phyloP scores from a whole-genome alignment of 1,140 invertebrate genomes.

The Hesperophylax magnus region DNA sequence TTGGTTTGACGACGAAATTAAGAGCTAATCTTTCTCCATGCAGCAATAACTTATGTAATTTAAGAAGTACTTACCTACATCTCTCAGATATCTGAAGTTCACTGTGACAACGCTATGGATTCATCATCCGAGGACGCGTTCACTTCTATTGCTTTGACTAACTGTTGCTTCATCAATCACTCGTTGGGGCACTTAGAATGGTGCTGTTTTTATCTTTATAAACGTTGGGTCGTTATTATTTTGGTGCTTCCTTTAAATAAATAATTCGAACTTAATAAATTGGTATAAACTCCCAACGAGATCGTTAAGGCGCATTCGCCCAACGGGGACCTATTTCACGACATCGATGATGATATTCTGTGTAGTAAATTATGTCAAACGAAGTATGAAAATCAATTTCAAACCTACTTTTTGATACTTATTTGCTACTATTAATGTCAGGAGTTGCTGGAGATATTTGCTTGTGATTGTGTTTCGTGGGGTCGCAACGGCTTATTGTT shows the following conservation, averaged over 20 bases:
- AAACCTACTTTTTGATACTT: too few relatives aligned
- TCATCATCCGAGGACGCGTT: neutral
- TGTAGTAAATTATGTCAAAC: too few relatives aligned
- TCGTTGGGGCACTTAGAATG: neutral
- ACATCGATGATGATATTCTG: too few relatives aligned
- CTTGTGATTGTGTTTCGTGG: neutral
- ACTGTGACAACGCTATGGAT: conserved; percentile 5
- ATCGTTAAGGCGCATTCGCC: neutral
- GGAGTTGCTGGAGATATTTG: neutral
- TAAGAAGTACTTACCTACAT: neutral
- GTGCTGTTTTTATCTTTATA: conserved; percentile 6
- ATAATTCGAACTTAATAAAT: too few relatives aligned
- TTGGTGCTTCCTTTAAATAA: neutral
- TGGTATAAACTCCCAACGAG: too few relatives aligned
- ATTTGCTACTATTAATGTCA: neutral
- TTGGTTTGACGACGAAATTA: neutral
- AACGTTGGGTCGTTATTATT: conserved; percentile 18
- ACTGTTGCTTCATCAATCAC: conserved; percentile 14
- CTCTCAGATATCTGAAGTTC: neutral
- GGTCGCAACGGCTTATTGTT: neutral
- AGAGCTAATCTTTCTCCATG: conserved; percentile 16
- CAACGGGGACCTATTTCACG: too few relatives aligned
- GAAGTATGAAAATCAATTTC: too few relatives aligned
- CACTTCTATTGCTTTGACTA: neutral
- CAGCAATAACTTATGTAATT: neutral